A percentile compares a stretch with the other conserved stretches of the same genome.
phyloP scores from a whole-genome alignment of 2,113 vertebrate species.

The Pterocles orientalis region DNA sequence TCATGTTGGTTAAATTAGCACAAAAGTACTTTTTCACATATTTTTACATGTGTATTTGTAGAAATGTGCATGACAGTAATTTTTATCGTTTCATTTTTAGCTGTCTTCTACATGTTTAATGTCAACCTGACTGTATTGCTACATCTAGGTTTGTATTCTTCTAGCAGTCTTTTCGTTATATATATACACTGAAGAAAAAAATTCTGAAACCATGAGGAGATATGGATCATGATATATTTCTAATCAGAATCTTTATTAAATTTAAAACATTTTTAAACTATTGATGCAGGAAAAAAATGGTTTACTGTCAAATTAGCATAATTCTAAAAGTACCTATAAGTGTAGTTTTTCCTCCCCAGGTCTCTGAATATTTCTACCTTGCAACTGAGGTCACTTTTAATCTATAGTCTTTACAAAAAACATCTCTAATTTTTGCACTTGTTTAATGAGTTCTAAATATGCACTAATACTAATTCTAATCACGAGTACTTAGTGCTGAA shows the following conservation, averaged over 20 bases:
- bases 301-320: background rate
- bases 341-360: background rate
- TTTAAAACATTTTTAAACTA: background rate
- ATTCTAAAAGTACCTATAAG: background rate
- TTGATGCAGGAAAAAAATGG: background rate
- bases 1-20: background rate
- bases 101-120: background rate
- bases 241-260: background rate
- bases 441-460: slow-evolving; percentile 27
- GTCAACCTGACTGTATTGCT: fast-evolving
- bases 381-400: background rate
- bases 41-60: background rate
- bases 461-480: background rate
- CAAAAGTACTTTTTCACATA: background rate
- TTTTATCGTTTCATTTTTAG: background rate
- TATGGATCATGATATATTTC: background rate
- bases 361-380: background rate
- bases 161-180: background rate
- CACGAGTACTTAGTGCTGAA: background rate
- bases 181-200: background rate
- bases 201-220: background rate
- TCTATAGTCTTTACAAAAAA: background rate
- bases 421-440: background rate
- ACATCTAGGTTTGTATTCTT: background rate
- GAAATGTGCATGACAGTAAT: background rate